A percentile compares a stretch with the other conserved stretches of the same genome.
Conservation (phyloP, 1,140 invertebrate genomes). For the Drosophila novamexicana region DNA sequence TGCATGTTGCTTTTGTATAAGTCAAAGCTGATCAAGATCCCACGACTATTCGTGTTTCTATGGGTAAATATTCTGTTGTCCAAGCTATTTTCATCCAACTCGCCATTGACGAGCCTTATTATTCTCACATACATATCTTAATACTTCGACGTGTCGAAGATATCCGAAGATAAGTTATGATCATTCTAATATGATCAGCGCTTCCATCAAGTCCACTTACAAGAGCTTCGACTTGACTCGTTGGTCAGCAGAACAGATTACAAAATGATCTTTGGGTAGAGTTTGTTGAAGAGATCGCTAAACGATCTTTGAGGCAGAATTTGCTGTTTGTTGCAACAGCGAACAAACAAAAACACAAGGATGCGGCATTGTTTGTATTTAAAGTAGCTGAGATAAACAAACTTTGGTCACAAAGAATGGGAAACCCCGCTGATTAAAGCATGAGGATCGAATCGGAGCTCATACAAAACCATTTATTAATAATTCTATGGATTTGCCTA, state of each 20-base stretch:
- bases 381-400: conserved; percentile 20
- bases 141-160: no score
- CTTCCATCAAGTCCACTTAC: no score
- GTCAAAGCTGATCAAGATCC: no score
- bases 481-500: conserved; percentile 44
- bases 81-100: no score
- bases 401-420: neutral
- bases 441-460: neutral
- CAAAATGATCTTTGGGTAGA: neutral
- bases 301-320: neutral
- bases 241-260: neutral
- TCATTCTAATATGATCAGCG: neutral
- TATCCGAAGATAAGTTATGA: neutral
- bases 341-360: neutral
- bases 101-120: no score
- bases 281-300: neutral
- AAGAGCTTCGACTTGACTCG: no score
- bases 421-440: conserved; percentile 13
- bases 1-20: no score
- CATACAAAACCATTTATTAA: conserved; percentile 27
- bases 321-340: no score
- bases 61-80: no score
- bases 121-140: no score
- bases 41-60: no score
- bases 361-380: conserved; percentile 7